phyloP scores from a whole-genome alignment of 2,113 vertebrate species.

The Melozone crissalis region DNA sequence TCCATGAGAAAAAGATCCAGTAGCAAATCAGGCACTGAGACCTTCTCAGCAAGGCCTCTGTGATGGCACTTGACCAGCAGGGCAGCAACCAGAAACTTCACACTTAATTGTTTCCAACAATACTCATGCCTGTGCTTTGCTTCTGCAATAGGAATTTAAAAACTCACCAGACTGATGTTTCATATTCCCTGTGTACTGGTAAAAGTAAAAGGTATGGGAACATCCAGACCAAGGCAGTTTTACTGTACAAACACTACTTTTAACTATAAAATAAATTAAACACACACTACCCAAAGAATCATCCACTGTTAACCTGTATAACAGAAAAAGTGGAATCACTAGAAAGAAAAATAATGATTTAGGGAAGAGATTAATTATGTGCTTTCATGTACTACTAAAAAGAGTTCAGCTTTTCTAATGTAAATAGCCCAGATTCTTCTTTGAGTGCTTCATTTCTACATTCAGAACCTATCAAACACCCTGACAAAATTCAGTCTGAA shows the following conservation, averaged over 20 bases:
- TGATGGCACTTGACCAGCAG: background rate
- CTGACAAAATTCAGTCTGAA: background rate
- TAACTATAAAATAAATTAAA: background rate
- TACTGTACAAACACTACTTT: background rate
- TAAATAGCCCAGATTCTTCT: background rate
- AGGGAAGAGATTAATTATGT: background rate
- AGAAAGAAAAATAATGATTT: background rate
- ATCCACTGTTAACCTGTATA: background rate
- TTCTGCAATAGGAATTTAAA: background rate
- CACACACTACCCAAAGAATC: background rate
- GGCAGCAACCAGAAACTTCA: background rate
- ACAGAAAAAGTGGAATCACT: background rate
- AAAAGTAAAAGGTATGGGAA: background rate
- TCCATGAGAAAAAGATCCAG: background rate
- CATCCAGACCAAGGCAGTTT: background rate
- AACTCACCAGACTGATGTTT: background rate
- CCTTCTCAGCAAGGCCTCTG: background rate
- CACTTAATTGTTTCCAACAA: background rate
- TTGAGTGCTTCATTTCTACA: background rate
- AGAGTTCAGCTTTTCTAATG: background rate
- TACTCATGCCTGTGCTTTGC: background rate
- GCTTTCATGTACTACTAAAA: background rate
- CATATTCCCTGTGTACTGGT: background rate
- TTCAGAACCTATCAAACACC: background rate
- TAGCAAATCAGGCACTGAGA: background rate